Conservation (phyloP, 1,140 invertebrate species). For the Heliconius eleuchia region DNA sequence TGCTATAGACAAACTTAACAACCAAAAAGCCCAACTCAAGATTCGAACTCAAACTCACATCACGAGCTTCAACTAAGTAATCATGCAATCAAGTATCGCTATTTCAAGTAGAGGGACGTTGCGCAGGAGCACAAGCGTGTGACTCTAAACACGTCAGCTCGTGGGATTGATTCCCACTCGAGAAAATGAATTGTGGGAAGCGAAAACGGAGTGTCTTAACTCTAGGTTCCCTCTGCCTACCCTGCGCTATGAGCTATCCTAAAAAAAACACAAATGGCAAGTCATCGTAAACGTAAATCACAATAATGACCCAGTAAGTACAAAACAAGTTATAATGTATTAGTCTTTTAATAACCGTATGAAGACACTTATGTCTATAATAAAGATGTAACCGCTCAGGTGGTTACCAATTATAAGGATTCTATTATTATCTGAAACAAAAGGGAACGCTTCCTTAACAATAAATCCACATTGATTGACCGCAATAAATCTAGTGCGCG, state of each 20-base stretch:
- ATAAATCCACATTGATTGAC: conserved; percentile 80
- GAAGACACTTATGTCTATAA: conserved; percentile 42
- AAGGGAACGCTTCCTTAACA: conserved; percentile 70
- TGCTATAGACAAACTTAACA: too few relatives aligned
- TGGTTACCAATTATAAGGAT: conserved; percentile 64
- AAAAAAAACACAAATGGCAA: not conserved
- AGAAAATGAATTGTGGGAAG: too few relatives aligned
- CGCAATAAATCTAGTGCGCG: conserved; percentile 71
- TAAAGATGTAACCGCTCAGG: conserved; percentile 51
- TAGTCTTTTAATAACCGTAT: conserved; percentile 41
- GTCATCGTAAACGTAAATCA: not conserved
- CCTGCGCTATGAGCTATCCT: too few relatives aligned
- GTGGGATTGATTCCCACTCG: too few relatives aligned
- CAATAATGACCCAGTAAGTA: conserved; percentile 18
- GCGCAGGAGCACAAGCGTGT: too few relatives aligned
- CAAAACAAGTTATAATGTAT: conserved; percentile 26
- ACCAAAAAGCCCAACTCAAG: not conserved
- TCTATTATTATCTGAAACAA: conserved; percentile 65
- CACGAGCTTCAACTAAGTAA: not conserved
- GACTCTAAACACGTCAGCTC: too few relatives aligned
- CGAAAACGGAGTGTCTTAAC: too few relatives aligned
- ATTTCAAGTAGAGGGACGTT: too few relatives aligned
- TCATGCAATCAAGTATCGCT: not conserved
- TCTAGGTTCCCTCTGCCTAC: too few relatives aligned
- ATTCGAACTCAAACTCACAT: not conserved